These are phyloP conservation scores for Cossypha heuglini DNA, from an alignment of 2,797 vertebrate genomes.

Conservation along the genomic window DNA sequence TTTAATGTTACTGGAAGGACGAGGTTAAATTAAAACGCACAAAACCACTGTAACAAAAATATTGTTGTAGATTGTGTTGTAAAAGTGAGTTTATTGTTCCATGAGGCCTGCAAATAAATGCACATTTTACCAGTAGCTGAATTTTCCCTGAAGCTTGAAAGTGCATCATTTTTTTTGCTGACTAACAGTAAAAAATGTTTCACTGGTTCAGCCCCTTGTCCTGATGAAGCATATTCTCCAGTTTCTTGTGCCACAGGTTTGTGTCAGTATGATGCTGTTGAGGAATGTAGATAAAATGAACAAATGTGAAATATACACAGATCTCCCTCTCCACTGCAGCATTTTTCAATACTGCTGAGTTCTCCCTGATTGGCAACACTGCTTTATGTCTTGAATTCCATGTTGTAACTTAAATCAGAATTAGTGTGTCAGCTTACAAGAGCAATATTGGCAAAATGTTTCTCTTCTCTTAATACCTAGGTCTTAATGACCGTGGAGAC, in stretches of 20 bases:
- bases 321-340: neutral
- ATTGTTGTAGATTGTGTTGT: neutral
- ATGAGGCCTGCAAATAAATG: neutral
- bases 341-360: neutral
- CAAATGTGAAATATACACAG: neutral
- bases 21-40: neutral
- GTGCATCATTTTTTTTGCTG: neutral
- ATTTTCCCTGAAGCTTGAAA: neutral
- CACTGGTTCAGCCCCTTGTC: neutral
- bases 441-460: neutral
- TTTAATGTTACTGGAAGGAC: neutral
- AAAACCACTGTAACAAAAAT: neutral
- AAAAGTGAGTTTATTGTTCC: neutral
- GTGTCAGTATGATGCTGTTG: neutral
- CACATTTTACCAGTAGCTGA: neutral
- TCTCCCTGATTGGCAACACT: fast-evolving
- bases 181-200: neutral
- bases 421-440: neutral
- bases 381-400: neutral
- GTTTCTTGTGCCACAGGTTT: neutral
- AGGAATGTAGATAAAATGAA: neutral
- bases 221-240: neutral
- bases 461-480: neutral
- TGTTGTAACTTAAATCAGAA: neutral
- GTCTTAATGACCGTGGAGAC: neutral